Percentiles rank a stretch among this genome's conserved stretches.
Conservation (phyloP, 2,888 invertebrate genomes). For the Catocala fraxini region DNA sequence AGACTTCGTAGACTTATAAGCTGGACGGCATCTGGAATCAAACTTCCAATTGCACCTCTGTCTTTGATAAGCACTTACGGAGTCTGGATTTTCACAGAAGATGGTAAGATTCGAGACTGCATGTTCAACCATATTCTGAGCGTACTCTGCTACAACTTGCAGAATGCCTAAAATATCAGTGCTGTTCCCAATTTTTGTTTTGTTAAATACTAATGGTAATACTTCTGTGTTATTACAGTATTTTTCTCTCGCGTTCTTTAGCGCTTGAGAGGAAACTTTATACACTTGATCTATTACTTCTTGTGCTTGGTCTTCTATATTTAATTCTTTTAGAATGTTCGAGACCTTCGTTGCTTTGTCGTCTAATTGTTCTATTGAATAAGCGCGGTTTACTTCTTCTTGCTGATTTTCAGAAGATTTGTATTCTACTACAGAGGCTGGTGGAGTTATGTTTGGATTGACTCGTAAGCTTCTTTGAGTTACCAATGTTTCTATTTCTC, state of each 20-base stretch:
- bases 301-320: conserved; percentile 61
- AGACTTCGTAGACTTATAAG: conserved; percentile 60
- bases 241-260: conserved; percentile 62
- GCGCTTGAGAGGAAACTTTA: conserved; percentile 59
- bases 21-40: conserved; percentile 37
- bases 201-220: conserved; percentile 13
- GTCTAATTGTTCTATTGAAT: background rate
- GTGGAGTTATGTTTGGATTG: conserved; percentile 74
- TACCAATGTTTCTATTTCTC: conserved; percentile 28
- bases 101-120: conserved; percentile 60
- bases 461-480: conserved; percentile 62
- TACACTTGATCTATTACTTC: conserved; percentile 61
- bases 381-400: no score
- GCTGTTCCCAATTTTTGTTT: conserved; percentile 4
- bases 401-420: background rate
- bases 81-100: conserved; percentile 62
- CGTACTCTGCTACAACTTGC: conserved; percentile 55
- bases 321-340: conserved; percentile 54
- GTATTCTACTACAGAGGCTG: conserved; percentile 41
- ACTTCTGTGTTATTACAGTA: conserved; percentile 60
- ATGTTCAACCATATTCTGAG: conserved; percentile 54
- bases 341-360: conserved; percentile 8
- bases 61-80: conserved; percentile 57
- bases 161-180: conserved; percentile 61
- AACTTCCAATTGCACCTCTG: conserved; percentile 22